Base-by-base conservation (phyloP, 2,888 invertebrate genomes). In the Eumacrocentrus americanus region DNA sequence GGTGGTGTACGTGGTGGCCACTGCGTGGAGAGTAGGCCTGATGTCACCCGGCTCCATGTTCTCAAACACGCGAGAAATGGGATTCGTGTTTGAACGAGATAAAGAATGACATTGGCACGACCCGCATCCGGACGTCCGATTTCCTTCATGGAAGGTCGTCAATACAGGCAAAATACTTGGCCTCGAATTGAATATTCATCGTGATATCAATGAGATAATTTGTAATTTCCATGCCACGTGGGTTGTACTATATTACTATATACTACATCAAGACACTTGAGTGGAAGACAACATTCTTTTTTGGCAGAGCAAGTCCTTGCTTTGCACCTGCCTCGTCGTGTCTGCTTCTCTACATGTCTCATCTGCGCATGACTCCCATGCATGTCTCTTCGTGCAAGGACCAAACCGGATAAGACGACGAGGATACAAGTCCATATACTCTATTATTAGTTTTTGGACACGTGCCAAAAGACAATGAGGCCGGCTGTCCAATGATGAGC, bases 81-180 rank as follows among this genome's bases (percentile, higher is more conserved):
- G 14, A 25, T 12, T 29, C 6, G 18, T 40, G 23, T 11, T 44
- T 34, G 2, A 18, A 40, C 20, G 40, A 40, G 11, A 9, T 18
- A 9, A 3, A 6, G 5, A 38, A 54, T 34, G 34, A 54, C 44
- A 54, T 37, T 55, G 55, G 25, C 1, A 6, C n/a, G 1, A 46
- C 55, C 55, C 55, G 55, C 55, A 55, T 55, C 35, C 46, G 46
- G 35, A 37, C 22, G 18, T 7, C 20, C 44, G 35, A 44, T 54
- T 46, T 34, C 42, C 44, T 34, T 29, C n/a, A 11, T 23, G 35
- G 6, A 14, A 14, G 5, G 16, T 40, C 14, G 3, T 16, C 1
- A 7, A 5, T 16, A 16, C 7, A 44, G n/a, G n/a, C n/a, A n/a
- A n/a, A n/a, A 44, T 29, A 0, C 16, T 5, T 55, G 44, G 23